Evolutionary conservation across 1,140 invertebrate species (phyloP), one percentile per base, ranked within the genome.

Genomic region (Acromyrmex echinatior): DNA sequence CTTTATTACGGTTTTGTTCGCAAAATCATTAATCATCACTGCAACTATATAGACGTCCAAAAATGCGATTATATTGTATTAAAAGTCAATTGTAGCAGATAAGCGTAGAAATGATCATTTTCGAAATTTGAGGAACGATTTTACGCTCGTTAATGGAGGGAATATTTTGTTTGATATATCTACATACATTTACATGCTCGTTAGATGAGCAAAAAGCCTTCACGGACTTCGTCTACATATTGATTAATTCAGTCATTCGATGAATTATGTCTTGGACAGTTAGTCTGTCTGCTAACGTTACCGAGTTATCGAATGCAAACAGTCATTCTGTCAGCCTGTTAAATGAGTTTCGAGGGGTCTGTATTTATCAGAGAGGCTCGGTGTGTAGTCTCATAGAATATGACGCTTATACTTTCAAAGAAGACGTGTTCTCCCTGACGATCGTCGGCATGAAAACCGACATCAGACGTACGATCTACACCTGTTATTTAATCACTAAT

Each of bases 211-310:
- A 80, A 74, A 66, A 74, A 82, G n/a, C 51, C 39, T 74, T 28
- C 28, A 12, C 31, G 78, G 14, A 53, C 63, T 58, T 82, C 39
- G 68, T 74, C 68, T 49, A 82, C 80, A 82, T 82, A 82, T 82
- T 60, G 80, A 82, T 82, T 82, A 82, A 82, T 73, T 82, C 80
- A 74, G 56, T 51, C 12, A 53, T 62, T 82, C 68, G 80, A 74
- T 73, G 68, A 58, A 82, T 82, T 62, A 74, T 35, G 56, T n/a
- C 28, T 80, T 45, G 56, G 56, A 82, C 56, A 82, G 68, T 74
- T 82, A 60, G 68, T 82, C 56, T 82, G 51, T 82, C 68, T 21
- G 80, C 49, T 74, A 49, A 82, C 56, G 68, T 74, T 82, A 74
- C 53, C 56, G 53, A 81, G 63, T 81, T 81, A 81, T 70, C 63